A percentile compares a stretch with the other conserved stretches of the same genome.
These are phyloP conservation scores for Syrmaticus mikado DNA, from an alignment of 2,113 vertebrate genomes.

Conservation along the genomic window DNA sequence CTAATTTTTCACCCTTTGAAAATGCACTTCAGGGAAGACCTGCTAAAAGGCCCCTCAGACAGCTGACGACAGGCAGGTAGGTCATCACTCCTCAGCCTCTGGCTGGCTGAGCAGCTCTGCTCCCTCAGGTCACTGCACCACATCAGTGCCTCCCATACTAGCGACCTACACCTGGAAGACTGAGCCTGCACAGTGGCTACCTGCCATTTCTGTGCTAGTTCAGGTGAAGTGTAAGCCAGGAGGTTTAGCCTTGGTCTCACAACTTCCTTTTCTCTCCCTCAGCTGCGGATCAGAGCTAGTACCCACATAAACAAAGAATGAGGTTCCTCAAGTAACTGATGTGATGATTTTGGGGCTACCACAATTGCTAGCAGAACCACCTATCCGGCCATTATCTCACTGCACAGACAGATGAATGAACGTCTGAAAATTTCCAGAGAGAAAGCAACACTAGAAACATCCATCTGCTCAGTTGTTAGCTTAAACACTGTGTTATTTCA, in stretches of 20 bases:
- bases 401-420: background rate
- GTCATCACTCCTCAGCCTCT: background rate
- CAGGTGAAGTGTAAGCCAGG: background rate
- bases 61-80: background rate
- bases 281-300: background rate
- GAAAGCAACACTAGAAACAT: background rate
- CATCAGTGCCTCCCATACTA: background rate
- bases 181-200: background rate
- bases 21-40: background rate
- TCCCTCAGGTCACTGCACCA: background rate
- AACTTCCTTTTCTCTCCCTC: background rate
- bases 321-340: background rate
- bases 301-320: background rate
- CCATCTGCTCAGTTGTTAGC: background rate
- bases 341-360: background rate
- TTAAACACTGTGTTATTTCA: background rate
- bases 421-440: background rate
- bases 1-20: slow-evolving; percentile 32
- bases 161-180: background rate
- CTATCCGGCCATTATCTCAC: background rate
- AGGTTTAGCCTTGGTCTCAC: background rate
- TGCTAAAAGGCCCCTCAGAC: background rate
- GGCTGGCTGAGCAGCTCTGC: background rate
- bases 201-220: background rate
- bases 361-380: background rate